Evolutionary conservation across 2,113 vertebrate species (phyloP).

Genomic region (Gallinago undulata): DNA sequence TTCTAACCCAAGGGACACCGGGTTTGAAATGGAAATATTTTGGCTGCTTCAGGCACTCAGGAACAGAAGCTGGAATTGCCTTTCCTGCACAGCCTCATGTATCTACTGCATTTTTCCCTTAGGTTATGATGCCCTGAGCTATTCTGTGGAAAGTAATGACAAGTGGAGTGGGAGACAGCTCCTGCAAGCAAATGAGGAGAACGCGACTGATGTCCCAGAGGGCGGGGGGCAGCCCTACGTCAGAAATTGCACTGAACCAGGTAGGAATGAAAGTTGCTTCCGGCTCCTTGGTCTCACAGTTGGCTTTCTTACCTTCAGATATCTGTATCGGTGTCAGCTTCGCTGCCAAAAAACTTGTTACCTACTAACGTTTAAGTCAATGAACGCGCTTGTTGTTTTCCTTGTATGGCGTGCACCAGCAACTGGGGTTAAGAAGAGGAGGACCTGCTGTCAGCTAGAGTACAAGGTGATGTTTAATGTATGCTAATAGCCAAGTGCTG

Average conservation of each 20-base stretch:
- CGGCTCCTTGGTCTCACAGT: accelerated
- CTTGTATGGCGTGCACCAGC: not conserved
- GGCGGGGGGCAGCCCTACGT: constrained; percentile 11
- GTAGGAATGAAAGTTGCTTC: constrained; percentile 65
- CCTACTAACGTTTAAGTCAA: not conserved
- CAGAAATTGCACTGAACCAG: constrained; percentile 96
- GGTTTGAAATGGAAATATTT: not conserved
- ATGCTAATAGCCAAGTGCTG: not conserved
- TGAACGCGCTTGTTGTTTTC: not conserved
- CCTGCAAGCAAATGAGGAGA: constrained; percentile 76
- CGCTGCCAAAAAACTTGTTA: not conserved
- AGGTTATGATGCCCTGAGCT: constrained; percentile 77
- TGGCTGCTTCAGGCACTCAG: not conserved
- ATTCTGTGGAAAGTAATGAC: constrained; percentile 53
- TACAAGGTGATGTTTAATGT: not conserved
- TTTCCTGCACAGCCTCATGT: not conserved
- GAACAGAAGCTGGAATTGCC: not conserved
- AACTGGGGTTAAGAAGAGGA: not conserved
- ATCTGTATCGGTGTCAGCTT: not conserved
- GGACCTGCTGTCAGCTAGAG: not conserved
- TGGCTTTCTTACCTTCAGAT: not conserved
- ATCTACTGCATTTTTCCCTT: not conserved
- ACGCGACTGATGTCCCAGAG: constrained; percentile 70
- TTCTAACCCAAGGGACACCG: accelerated
- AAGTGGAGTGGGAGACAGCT: constrained; percentile 85